phyloP scores from a whole-genome alignment of 2,113 vertebrate genomes.

The human region GRCh38 chr6:25553001-25553500 shows the following conservation, averaged over 20 bases:
- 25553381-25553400: background rate
- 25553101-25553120: background rate
- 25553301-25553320: background rate
- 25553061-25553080: background rate
- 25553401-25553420: background rate
- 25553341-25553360: background rate
- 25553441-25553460: background rate
- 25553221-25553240: too few species aligned
- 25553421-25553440: background rate
- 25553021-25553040: background rate
- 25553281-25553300: background rate
- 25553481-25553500: background rate
- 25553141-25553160: background rate
- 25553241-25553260: background rate
- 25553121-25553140: background rate
- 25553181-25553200: background rate
- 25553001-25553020: background rate
- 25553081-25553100: background rate
- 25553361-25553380: background rate
- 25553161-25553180: background rate
- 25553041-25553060: background rate
- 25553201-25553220: background rate
- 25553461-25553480: background rate
- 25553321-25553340: background rate
- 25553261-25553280: background rate